These are phyloP conservation scores for Ormyrus pomaceus DNA, from an alignment of 2,888 invertebrate species.

Conservation along the genomic window DNA sequence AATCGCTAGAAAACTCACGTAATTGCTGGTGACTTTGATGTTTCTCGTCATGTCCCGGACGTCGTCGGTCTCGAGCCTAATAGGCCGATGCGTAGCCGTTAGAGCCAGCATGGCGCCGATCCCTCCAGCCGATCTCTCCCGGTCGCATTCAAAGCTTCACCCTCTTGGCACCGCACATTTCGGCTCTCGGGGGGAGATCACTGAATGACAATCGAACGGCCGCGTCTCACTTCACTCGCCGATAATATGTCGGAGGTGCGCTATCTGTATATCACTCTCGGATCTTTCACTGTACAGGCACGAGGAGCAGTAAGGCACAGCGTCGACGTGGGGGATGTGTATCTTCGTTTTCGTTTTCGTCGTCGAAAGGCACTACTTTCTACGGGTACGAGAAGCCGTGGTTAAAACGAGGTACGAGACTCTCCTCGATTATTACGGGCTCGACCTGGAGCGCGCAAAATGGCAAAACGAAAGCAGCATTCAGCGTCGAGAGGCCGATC, in stretches of 20 bases:
- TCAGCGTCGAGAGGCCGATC: neutral
- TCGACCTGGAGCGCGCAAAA: neutral
- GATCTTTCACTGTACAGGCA: neutral
- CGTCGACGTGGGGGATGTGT: neutral
- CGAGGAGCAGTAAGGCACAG: neutral
- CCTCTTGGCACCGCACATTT: constrained; percentile 4
- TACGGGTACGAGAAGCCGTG: neutral
- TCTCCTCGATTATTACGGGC: constrained; percentile 10
- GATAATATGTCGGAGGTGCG: no score
- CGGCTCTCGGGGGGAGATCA: neutral
- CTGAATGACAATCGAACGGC: no score
- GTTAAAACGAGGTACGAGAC: neutral
- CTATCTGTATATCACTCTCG: neutral
- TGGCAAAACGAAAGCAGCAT: neutral
- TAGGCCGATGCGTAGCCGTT: constrained; percentile 69
- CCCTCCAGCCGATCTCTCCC: constrained; percentile 6
- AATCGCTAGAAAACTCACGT: constrained; percentile 67
- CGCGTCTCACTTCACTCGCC: no score
- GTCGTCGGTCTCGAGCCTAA: constrained; percentile 72
- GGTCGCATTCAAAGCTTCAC: constrained; percentile 35
- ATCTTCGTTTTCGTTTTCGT: neutral
- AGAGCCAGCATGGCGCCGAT: constrained; percentile 69
- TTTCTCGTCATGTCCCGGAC: constrained; percentile 74
- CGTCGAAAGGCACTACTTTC: neutral
- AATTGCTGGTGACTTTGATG: constrained; percentile 72